Base-by-base conservation (phyloP, 2,113 vertebrate genomes). In the Macrotis lagotis region DNA sequence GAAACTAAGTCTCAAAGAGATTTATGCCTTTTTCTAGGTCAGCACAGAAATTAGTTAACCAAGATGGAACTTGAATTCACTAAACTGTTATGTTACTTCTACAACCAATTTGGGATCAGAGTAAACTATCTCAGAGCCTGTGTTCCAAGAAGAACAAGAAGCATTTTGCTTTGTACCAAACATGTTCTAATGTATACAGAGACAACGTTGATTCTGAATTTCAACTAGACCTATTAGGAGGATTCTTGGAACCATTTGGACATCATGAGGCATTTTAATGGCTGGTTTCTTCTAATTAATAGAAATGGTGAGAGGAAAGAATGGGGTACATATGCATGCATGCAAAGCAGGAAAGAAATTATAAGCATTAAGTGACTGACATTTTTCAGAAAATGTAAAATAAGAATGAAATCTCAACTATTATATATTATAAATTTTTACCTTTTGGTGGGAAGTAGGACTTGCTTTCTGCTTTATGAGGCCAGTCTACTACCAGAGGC, bases 361-460 rank as follows among this genome's bases (percentile, higher is more conserved):
- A 22, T 44, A 44, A 44, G 66, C n/a, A 44, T 19, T 16, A 44
- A 44, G 66, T 83, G 3, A 44, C 66, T 44, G 66, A 83, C 19
- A 83, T 44, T 83, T 44, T 44, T 83, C 5, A n/a, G n/a, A 44
- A 83, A 19, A 44, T 6, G 59, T 66, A 37, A 66, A 66, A 44
- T 19, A 44, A 44, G 66, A 44, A 44, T 22, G n/a, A 19, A 44
- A n/a, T 44, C 16, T 83, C 37, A 83, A 19, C n/a, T 83, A 16
- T 88, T 14, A 91, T 50, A 91, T 92, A 89, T 12, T 91, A 91
- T 95, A 92, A 93, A 49, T 2, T 22, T 92, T 96, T 99, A 99
- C 99, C 99, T 99, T 99, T 99, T 90, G 99, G 99, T 95, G 99
- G 99, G 97, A 99, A 99, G 98, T 99, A 99, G 91, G 99, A 99